Evolutionary conservation across 1,140 invertebrate genomes (phyloP).

Genomic region (Heliconius himera): DNA sequence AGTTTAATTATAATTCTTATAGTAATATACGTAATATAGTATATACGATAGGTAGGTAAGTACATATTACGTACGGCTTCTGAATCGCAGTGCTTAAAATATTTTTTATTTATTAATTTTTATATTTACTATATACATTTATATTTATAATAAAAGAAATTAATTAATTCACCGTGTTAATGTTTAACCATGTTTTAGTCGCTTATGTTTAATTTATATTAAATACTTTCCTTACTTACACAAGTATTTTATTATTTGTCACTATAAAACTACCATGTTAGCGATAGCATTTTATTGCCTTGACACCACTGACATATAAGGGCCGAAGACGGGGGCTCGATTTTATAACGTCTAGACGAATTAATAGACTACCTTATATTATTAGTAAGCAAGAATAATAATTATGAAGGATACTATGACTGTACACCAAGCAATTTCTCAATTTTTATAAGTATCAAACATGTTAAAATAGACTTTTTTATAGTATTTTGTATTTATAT

Average conservation of each 20-base stretch:
- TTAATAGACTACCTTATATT: background rate
- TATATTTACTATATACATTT: no score
- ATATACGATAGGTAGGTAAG: no score
- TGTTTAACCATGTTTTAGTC: background rate
- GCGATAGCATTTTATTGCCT: background rate
- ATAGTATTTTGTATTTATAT: no score
- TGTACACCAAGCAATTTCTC: background rate
- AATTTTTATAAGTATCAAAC: background rate
- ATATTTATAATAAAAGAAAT: no score
- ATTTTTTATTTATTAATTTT: no score
- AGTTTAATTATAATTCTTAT: no score
- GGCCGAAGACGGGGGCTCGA: constrained; percentile 6
- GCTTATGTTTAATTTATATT: no score
- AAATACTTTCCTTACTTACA: no score
- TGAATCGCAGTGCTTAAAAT: no score
- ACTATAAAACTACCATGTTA: background rate
- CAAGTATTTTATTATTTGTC: background rate
- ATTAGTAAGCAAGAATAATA: constrained; percentile 3
- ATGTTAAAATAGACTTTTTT: no score
- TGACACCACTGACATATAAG: constrained; percentile 15
- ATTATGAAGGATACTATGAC: background rate
- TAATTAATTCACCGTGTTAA: background rate
- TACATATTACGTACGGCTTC: no score
- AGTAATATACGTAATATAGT: no score
- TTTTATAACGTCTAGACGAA: constrained; percentile 43